Base-by-base conservation (phyloP, 2,113 vertebrate genomes). In the Austrofundulus limnaeus region DNA sequence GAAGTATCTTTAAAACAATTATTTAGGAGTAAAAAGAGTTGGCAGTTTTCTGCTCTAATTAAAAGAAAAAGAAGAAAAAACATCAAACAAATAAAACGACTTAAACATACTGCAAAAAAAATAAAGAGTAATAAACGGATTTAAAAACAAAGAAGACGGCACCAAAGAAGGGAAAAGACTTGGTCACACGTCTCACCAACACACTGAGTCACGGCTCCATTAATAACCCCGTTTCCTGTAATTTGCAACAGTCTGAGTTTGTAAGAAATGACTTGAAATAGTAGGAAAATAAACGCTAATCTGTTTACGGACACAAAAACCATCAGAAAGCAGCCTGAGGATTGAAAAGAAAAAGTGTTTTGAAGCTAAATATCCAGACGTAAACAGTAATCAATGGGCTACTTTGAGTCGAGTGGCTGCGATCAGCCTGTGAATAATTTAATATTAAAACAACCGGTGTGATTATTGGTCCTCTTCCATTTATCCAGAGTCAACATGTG, bases 161-260 rank as follows among this genome's bases (percentile, higher is more conserved):
- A 51, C 38, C 41, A 57, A 53, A 43, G 71, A 28, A 66, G 74
- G 74, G 34, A n/a, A 51, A 48, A 19, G 51, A 52, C 65, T 56
- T 73, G 81, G 85, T 81, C 85, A 80, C 81, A 85, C 74, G 53
- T 81, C 59, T 1, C 55, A 10, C 70, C 41, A 62, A 86, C 83
- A 83, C 77, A 54, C 31, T 61, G 65, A 67, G 77, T 72, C 79
- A 83, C 56, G 11, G 64, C 66, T 77, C 78, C 70, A 83, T 83
- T 78, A 79, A 78, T 79, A 69, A 48, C 23, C 71, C 42, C 1
- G 13, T 66, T 82, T 86, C 80, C 76, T 73, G 58, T 51, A 56
- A 61, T 60, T 16, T 34, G 59, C 12, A 63, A 70, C 64, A 38
- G 65, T 70, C 39, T 38, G 42, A 64, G 20, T 66, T 41, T 20